Evolutionary conservation across 2,888 invertebrate genomes (phyloP).

Genomic region (Dryobotodes eremita): DNA sequence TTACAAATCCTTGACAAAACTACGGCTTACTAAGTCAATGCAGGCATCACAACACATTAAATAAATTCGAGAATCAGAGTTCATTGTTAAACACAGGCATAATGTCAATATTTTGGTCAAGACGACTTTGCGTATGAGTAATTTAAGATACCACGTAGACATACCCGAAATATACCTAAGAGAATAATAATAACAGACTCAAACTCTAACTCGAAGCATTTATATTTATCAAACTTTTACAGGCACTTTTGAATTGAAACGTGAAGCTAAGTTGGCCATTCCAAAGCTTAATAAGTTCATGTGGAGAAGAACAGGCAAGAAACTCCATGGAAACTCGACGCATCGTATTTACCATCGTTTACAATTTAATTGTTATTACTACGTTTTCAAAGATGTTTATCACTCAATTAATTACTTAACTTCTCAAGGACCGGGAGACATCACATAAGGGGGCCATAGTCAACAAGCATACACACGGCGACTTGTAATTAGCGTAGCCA

Average conservation of each 20-base stretch:
- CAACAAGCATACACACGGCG: slow-evolving; percentile 23
- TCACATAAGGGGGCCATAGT: not conserved
- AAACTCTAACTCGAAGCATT: not conserved
- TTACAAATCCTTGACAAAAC: slow-evolving; percentile 40
- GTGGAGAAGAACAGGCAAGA: not conserved
- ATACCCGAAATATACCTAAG: not conserved
- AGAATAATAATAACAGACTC: not conserved
- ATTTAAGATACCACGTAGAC: not conserved
- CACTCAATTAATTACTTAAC: slow-evolving; percentile 39
- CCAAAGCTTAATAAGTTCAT: not conserved
- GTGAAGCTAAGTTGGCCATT: not conserved
- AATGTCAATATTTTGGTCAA: slow-evolving; percentile 51
- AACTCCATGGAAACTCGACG: not conserved
- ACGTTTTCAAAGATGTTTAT: slow-evolving; percentile 3
- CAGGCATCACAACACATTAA: not conserved
- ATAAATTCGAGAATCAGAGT: slow-evolving; percentile 44
- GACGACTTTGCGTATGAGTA: not conserved
- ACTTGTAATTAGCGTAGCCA: slow-evolving; percentile 38
- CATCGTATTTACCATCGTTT: not conserved
- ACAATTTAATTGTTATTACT: not conserved
- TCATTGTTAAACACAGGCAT: slow-evolving; percentile 1
- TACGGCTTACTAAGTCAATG: slow-evolving; percentile 35
- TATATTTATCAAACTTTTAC: no score
- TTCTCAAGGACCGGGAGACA: slow-evolving; percentile 43
- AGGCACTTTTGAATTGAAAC: not conserved